These are phyloP conservation scores for Phylloscopus collybita DNA, from an alignment of 2,797 vertebrate species.

Conservation along the genomic window DNA sequence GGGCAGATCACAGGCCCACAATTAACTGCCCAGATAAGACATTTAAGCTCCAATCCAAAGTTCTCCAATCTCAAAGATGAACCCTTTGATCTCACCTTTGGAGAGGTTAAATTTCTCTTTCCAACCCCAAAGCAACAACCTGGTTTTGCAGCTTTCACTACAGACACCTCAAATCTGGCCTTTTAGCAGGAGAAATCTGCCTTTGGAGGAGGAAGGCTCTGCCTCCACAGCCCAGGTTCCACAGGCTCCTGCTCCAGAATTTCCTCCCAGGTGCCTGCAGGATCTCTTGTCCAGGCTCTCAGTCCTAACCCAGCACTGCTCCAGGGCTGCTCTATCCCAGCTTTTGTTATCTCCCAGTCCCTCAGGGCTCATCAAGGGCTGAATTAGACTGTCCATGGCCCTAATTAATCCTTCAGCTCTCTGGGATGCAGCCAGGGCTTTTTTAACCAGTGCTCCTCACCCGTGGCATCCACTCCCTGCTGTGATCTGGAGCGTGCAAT, in stretches of 20 bases:
- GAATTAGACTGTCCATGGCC: conserved; percentile 21
- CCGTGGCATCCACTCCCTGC: background rate
- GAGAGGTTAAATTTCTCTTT: background rate
- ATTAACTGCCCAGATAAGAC: background rate
- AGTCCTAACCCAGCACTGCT: background rate
- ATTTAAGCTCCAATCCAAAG: background rate
- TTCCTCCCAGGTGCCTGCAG: accelerated
- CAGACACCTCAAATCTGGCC: background rate
- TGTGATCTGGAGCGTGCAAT: background rate
- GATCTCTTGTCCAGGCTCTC: background rate
- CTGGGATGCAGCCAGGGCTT: conserved; percentile 23
- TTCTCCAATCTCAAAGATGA: background rate
- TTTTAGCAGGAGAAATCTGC: background rate
- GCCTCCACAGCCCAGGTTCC: background rate
- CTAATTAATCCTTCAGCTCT: conserved; percentile 39
- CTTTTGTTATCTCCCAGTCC: background rate
- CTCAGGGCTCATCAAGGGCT: conserved; percentile 20
- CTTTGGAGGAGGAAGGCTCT: background rate
- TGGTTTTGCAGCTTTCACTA: background rate
- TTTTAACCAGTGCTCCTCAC: background rate
- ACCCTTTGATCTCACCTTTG: background rate
- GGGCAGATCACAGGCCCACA: background rate
- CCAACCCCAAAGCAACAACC: background rate
- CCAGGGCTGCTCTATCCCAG: background rate
- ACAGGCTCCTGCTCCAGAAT: background rate